These are phyloP conservation scores for honey bee (Apis mellifera) DNA, from an alignment of 1,140 invertebrate genomes.

Conservation along the genomic window Amel_HAv3.1 CM009946.2:3565501-3566000, in stretches of 20 bases:
- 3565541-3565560: slow-evolving; percentile 18
- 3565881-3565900: not conserved
- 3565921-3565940: not conserved
- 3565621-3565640: slow-evolving; percentile 41
- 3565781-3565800: not conserved
- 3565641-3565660: slow-evolving; percentile 22
- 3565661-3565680: slow-evolving; percentile 47
- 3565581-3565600: slow-evolving; percentile 8
- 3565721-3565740: slow-evolving; percentile 34
- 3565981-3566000: not conserved
- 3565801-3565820: not conserved
- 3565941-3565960: not conserved
- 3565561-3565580: not conserved
- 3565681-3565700: slow-evolving; percentile 29
- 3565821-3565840: slow-evolving; percentile 15
- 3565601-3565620: slow-evolving; percentile 23
- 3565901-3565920: not conserved
- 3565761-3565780: not conserved
- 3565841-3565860: not conserved
- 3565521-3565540: slow-evolving; percentile 46
- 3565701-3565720: slow-evolving; percentile 30
- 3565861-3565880: not conserved
- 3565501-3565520: not conserved
- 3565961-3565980: not conserved
- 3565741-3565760: slow-evolving; percentile 11